phyloP scores from a whole-genome alignment of 1,140 invertebrate species.

The Lethocerus indicus region DNA sequence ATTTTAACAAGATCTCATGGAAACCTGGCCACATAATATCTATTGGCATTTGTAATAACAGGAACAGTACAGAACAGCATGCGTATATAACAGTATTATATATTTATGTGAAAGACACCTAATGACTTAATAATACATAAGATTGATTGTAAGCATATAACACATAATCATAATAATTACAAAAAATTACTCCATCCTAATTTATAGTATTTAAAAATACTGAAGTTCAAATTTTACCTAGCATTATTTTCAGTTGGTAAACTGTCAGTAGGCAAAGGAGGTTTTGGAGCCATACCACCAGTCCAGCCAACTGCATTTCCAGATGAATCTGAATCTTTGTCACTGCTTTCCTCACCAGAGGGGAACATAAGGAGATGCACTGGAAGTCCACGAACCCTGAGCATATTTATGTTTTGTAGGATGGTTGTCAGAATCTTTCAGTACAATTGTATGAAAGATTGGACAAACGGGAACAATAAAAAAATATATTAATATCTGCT shows the following conservation, averaged over 20 bases:
- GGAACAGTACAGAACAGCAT: background rate
- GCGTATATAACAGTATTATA: background rate
- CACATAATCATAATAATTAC: too few relatives aligned
- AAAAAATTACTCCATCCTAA: too few relatives aligned
- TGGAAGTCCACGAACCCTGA: conserved; percentile 26
- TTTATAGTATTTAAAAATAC: too few relatives aligned
- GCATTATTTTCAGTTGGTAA: conserved; percentile 15
- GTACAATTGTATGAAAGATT: background rate
- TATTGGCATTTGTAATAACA: background rate
- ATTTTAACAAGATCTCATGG: too few relatives aligned
- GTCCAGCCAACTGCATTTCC: conserved; percentile 5
- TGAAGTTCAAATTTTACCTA: conserved; percentile 6
- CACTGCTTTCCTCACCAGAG: conserved; percentile 27
- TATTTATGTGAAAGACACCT: background rate
- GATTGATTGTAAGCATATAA: background rate
- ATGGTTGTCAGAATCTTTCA: background rate
- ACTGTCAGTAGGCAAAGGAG: conserved; percentile 14
- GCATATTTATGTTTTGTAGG: background rate
- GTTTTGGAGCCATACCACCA: conserved; percentile 10
- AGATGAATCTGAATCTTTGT: conserved; percentile 28
- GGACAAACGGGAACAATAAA: background rate
- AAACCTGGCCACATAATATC: too few relatives aligned
- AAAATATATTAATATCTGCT: conserved; percentile 4
- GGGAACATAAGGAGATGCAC: conserved; percentile 30
- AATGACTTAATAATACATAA: background rate